Evolutionary conservation across 2,113 vertebrate species (phyloP), one percentile per base, ranked within the genome.

Genomic region (Rallus limicola): DNA sequence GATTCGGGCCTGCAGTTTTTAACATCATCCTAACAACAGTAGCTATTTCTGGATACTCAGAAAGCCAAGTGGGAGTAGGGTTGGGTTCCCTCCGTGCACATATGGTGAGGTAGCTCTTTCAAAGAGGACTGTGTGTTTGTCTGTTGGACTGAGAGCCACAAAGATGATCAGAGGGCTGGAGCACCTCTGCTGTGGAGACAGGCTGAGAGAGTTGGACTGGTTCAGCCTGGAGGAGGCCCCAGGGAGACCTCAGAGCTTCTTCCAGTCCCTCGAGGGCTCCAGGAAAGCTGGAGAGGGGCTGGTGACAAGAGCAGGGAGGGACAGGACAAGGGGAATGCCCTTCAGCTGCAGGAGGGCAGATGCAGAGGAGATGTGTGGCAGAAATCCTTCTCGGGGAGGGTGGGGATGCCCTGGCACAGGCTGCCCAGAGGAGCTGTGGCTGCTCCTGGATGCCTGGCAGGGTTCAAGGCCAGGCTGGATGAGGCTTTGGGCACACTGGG

Each of bases 341-440:
- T 79, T 28, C 19, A 5, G 16, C 52, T 24, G 13, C 1, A 52
- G 33, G 59, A 33, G 26, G 11, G 21, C 4, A 42, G 33, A 4
- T 48, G 55, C 8, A 83, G 38, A 2, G 16, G 55, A 6, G 25
- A 44, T 2, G 0, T 16, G 15, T 16, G 26, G 36, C 31, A 58
- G 25, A 23, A 63, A 52, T 25, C 2, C 1, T 76, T 68, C 10
- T 4, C 0, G 1, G 0, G 38, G 48, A 55, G 25, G 17, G 2
- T 52, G 42, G 7, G 38, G 67, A 74, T 24, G 2, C 19, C 1
- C 11, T 67, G 33, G 15, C 5, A 0, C 26, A 25, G 31, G 26
- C 10, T 80, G 23, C 44, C 36, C 60, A 29, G 75, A 55, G 44
- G 17, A 8, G 44, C 1, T 16, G 60, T 65, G 19, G 33, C 2